phyloP scores from a whole-genome alignment of 2,797 vertebrate genomes.

The Pelochelys cantorii region DNA sequence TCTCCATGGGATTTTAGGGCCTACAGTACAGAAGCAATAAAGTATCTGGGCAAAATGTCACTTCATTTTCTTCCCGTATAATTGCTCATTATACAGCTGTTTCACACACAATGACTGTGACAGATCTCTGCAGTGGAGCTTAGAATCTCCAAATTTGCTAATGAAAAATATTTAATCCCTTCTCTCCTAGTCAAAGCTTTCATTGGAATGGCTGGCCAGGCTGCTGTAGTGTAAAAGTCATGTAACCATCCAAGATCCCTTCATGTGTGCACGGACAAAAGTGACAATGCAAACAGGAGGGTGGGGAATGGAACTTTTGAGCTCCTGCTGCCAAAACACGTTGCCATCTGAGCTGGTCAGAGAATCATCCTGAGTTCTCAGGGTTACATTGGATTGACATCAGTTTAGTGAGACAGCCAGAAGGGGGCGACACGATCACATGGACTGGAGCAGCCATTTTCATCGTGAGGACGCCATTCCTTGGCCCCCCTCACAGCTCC shows the following conservation, averaged over 20 bases:
- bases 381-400: neutral
- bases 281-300: neutral
- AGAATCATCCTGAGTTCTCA: neutral
- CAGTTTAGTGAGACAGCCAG: neutral
- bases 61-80: constrained; percentile 52
- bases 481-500: neutral
- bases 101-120: constrained; percentile 24
- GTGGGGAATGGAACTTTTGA: neutral
- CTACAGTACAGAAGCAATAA: constrained; percentile 47
- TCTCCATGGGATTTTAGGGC: constrained; percentile 58
- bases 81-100: constrained; percentile 37
- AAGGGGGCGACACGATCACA: neutral
- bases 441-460: fast-evolving
- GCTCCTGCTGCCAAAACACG: neutral
- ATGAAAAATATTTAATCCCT: constrained; percentile 65
- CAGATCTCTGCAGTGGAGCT: constrained; percentile 52
- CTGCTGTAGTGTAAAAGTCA: neutral
- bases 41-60: constrained; percentile 18
- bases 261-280: neutral
- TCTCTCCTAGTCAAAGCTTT: neutral
- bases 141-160: constrained; percentile 58
- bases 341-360: neutral
- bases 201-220: constrained; percentile 39
- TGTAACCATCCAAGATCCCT: neutral
- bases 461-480: neutral